Evolutionary conservation across 2,113 vertebrate species (phyloP).

Genomic region (Rhinolophus sinicus): DNA sequence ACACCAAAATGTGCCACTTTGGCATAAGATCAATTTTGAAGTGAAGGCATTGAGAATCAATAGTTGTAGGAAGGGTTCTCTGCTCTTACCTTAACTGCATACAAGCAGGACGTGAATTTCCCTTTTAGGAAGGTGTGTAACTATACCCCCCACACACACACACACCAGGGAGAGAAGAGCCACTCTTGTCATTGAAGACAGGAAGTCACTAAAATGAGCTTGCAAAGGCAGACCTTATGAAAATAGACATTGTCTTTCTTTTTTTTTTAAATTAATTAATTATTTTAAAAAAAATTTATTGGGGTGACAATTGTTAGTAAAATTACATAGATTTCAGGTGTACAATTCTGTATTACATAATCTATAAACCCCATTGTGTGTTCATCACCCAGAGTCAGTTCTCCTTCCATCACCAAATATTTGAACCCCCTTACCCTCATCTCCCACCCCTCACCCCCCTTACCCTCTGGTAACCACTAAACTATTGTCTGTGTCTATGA

Average conservation of each 20-base stretch:
- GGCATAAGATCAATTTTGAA: not conserved
- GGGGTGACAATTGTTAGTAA: no score
- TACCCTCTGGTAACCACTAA: no score
- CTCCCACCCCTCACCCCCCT: no score
- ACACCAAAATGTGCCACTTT: not conserved
- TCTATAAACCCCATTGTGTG: no score
- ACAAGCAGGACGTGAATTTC: not conserved
- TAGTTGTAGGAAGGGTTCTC: not conserved
- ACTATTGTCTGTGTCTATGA: no score
- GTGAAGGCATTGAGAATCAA: not conserved
- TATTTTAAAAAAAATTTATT: no score
- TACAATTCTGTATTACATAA: no score
- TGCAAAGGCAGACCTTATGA: not conserved
- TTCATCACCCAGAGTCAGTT: no score
- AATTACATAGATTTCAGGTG: no score
- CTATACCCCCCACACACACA: rapidly evolving
- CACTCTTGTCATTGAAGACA: not conserved
- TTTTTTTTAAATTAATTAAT: no score
- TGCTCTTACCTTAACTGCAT: not conserved
- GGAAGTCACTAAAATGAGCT: not conserved
- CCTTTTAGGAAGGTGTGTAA: not conserved
- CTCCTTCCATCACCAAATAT: no score
- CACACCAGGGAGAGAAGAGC: not conserved
- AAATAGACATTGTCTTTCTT: not conserved
- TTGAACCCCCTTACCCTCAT: no score